A percentile compares a stretch with the other conserved stretches of the same genome.
phyloP scores from a whole-genome alignment of 2,113 vertebrate species.

The Nothoprocta pentlandii region DNA sequence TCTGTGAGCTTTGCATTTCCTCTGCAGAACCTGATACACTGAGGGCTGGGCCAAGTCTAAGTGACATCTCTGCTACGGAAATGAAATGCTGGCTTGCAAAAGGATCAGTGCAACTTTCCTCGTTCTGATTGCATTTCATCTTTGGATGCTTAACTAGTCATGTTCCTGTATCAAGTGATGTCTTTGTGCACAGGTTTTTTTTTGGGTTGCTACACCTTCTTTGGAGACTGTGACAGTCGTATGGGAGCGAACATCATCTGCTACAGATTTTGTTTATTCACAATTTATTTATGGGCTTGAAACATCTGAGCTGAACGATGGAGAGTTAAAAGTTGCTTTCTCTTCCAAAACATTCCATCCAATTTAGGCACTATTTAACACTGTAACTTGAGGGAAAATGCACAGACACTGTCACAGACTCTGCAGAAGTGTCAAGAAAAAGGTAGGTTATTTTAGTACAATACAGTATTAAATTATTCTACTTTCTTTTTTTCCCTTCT shows the following conservation, averaged over 20 bases:
- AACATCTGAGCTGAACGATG: background rate
- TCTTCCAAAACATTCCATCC: background rate
- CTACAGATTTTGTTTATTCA: background rate
- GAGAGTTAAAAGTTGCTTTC: background rate
- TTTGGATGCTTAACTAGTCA: background rate
- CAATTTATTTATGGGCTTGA: background rate
- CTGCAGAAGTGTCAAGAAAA: background rate
- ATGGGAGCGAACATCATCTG: background rate
- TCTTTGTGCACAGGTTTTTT: background rate
- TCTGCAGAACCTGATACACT: background rate
- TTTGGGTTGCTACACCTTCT: background rate
- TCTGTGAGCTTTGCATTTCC: background rate
- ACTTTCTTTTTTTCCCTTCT: background rate
- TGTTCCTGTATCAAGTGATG: background rate
- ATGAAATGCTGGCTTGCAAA: background rate
- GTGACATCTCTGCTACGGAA: background rate
- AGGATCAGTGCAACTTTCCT: background rate
- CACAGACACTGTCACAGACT: background rate
- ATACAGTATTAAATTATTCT: background rate
- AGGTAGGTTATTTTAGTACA: conserved; percentile 6
- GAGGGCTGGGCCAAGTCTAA: background rate
- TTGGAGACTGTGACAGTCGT: background rate
- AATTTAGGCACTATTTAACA: background rate
- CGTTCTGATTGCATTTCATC: background rate
- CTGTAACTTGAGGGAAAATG: background rate